Evolutionary conservation across 2,797 vertebrate species (phyloP), one percentile per base, ranked within the genome.

Genomic region (Gastrophryne carolinensis): DNA sequence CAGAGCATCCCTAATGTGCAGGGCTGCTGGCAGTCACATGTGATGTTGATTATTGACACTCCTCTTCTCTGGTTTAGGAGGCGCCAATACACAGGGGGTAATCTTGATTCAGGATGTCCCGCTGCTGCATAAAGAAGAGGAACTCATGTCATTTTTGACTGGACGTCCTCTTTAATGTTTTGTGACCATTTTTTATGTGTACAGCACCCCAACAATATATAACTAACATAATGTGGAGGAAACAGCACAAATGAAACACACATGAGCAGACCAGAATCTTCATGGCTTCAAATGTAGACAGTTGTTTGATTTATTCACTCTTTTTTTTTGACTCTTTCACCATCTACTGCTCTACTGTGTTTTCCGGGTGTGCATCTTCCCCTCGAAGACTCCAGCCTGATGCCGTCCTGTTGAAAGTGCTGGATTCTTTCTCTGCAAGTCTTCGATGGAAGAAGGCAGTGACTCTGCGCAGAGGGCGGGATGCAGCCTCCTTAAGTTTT

Each of bases 331-430:
- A 34, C 9, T 56, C 34, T 21, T 41, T 26, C 26, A 9, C 15
- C 50, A 8, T 71, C 50, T 6, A 24, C 39, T 50, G 24, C 9
- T n/a, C 41, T 39, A 23, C 23, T 8, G 10, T 19, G 23, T 56
- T 44, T 17, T 58, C 12, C 23, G 53, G 49, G 15, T 68, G 11
- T 2, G 9, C 23, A 24, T 65, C 52, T 19, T 78, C 53, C 4
- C 86, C 90, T 92, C 79, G 17, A 70, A 5, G 84, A 65, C 60
- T 86, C 85, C 97, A 98, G 39, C 95, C 95, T 4, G 84, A 90
- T 0, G 96, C 95, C 0, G 79, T 94, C 79, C 94, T 89, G 83
- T 97, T 98, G 68, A 97, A 98, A 85, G 92, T 95, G 81, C 89
- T 94, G 63, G 21, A 9, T 0, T 73, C 85, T 44, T 92, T 91